phyloP scores from a whole-genome alignment of 2,888 invertebrate species.

The Hyposoter dolosus region DNA sequence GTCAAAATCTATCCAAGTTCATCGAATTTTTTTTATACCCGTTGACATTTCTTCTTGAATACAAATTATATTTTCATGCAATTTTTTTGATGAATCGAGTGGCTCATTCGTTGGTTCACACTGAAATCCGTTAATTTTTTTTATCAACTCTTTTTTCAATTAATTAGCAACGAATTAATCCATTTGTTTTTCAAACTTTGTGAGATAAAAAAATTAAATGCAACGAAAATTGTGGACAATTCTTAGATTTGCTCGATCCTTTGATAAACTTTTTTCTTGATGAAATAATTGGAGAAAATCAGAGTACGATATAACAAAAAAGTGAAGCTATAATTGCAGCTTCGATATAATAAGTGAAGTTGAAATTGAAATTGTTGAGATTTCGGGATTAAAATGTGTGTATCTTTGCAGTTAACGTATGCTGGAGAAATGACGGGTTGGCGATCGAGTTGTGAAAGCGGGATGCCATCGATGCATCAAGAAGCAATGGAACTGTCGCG shows the following conservation, averaged over 20 bases:
- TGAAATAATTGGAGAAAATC: background rate
- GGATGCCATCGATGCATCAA: conserved; percentile 67
- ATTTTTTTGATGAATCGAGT: no score
- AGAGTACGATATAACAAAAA: background rate
- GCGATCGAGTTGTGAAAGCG: conserved; percentile 73
- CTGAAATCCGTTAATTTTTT: no score
- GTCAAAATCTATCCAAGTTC: background rate
- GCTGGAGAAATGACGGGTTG: conserved; percentile 80
- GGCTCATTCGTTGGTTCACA: no score
- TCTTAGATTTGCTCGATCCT: background rate
- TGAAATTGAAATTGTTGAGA: background rate
- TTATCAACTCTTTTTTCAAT: no score
- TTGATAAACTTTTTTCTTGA: background rate
- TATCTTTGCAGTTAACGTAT: conserved; percentile 78
- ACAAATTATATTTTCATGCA: no score
- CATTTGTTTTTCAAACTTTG: background rate
- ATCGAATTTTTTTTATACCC: no score
- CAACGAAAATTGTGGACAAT: background rate
- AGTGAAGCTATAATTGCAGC: background rate
- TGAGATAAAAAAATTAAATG: background rate
- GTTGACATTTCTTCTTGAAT: no score
- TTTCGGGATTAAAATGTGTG: background rate
- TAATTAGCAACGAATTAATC: background rate
- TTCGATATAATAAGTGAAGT: background rate
- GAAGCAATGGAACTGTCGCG: conserved; percentile 79